Evolutionary conservation across 64 coral and sea anemone species (phyloP).

Genomic region (Platygyra sinensis): DNA sequence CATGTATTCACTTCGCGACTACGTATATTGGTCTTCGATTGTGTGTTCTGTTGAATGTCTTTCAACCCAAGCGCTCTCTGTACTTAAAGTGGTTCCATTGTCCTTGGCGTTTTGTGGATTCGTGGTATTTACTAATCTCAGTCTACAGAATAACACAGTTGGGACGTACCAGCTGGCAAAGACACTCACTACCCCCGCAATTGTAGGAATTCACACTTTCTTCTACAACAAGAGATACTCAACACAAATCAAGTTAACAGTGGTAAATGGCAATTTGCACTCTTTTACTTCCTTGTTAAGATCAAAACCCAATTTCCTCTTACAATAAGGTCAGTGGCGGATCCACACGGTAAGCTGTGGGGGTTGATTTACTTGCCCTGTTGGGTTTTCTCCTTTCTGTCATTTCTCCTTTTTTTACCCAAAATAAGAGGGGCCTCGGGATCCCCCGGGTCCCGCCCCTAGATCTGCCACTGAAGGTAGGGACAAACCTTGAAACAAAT

Average conservation of each 20-base stretch:
- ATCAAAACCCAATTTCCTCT: too few species aligned
- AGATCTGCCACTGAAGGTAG: too few species aligned
- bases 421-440: too few species aligned
- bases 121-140: conserved; percentile 97
- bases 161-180: conserved; percentile 94
- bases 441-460: too few species aligned
- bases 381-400: too few species aligned
- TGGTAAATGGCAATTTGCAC: conserved; percentile 59
- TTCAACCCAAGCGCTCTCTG: conserved; percentile 82
- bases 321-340: too few species aligned
- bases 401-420: too few species aligned
- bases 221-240: conserved; percentile 83
- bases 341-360: too few species aligned
- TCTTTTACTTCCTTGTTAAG: too few species aligned
- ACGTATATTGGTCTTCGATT: conserved; percentile 82
- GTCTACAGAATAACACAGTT: conserved; percentile 96
- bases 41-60: conserved; percentile 75
- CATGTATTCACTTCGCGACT: conserved; percentile 91
- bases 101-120: conserved; percentile 95
- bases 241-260: conserved; percentile 88
- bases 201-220: conserved; percentile 82
- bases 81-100: conserved; percentile 79
- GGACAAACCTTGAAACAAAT: too few species aligned
- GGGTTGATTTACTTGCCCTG: too few species aligned
- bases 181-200: conserved; percentile 83